Percentiles rank a stretch among this genome's conserved stretches.
Conservation (phyloP, 2,797 vertebrate species). For the Sarcoramphus papa region DNA sequence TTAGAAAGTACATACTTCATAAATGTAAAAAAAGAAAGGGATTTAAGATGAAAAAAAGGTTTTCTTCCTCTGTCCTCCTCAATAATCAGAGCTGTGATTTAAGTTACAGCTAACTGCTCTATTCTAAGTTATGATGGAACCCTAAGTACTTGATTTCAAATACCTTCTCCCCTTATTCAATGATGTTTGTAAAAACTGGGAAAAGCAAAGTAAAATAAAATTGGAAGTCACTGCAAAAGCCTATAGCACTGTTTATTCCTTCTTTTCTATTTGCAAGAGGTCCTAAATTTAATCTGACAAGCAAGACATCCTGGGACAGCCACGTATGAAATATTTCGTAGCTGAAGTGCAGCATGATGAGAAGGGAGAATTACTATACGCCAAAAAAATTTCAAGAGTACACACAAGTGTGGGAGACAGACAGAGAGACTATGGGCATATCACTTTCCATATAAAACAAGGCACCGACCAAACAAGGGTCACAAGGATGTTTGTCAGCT, state of each 20-base stretch:
- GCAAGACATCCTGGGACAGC: not conserved
- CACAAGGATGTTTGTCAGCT: not conserved
- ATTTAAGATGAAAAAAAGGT: not conserved
- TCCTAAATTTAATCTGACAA: not conserved
- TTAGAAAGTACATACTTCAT: not conserved
- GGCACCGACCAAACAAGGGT: not conserved
- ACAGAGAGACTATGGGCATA: not conserved
- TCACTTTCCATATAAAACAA: not conserved
- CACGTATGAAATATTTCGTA: not conserved
- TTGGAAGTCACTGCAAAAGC: not conserved
- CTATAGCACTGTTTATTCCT: not conserved
- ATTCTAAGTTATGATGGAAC: not conserved
- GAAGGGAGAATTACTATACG: not conserved
- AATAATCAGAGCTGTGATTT: not conserved
- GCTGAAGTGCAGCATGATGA: not conserved
- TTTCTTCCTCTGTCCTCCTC: not conserved
- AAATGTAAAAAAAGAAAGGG: not conserved
- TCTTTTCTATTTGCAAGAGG: not conserved
- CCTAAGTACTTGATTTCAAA: not conserved
- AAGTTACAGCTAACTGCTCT: not conserved
- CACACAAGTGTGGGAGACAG: not conserved
- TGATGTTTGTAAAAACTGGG: not conserved
- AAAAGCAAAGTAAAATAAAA: constrained; percentile 48
- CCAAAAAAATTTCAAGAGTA: not conserved
- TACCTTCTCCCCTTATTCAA: not conserved